These are phyloP conservation scores for Psammodynastes pulverulentus DNA, from an alignment of 2,113 vertebrate genomes.

Conservation along the genomic window DNA sequence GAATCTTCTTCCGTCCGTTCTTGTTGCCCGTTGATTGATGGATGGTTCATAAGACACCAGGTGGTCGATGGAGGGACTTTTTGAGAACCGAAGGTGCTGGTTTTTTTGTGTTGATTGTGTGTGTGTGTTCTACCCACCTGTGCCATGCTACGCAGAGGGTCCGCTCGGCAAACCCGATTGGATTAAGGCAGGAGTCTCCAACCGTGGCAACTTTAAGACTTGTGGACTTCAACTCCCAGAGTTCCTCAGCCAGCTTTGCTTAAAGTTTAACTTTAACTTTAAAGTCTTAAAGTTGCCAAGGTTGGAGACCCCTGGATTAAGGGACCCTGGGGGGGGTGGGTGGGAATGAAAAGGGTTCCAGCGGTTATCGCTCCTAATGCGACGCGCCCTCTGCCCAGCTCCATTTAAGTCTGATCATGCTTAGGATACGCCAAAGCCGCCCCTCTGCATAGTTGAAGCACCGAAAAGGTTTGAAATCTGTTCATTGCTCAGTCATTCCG, in stretches of 20 bases:
- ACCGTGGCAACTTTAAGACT: too few relatives aligned
- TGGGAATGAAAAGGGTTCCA: background rate
- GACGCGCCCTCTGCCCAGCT: background rate
- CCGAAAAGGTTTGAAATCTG: slow-evolving; percentile 69
- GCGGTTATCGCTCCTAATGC: background rate
- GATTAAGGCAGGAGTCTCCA: too few relatives aligned
- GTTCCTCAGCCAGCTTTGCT: too few relatives aligned
- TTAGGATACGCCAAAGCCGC: background rate
- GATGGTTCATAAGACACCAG: slow-evolving; percentile 45
- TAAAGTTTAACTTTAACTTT: too few relatives aligned
- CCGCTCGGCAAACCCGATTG: background rate
- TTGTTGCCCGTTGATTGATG: slow-evolving; percentile 30
- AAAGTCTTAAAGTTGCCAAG: too few relatives aligned
- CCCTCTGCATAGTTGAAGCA: slow-evolving; percentile 70
- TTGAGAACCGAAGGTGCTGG: slow-evolving; percentile 45
- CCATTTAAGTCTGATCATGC: background rate
- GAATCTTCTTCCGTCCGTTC: slow-evolving; percentile 46
- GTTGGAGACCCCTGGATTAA: too few relatives aligned
- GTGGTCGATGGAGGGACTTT: slow-evolving; percentile 48
- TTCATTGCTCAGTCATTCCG: slow-evolving; percentile 60
- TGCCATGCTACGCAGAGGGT: slow-evolving; percentile 69
- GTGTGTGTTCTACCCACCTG: slow-evolving; percentile 74
- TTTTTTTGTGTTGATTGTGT: slow-evolving; percentile 31
- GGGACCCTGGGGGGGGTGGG: rapidly evolving
- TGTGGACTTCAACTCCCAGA: too few relatives aligned